These are phyloP conservation scores for Cotesia glomerata DNA, from an alignment of 1,140 invertebrate species.

Conservation along the genomic window DNA sequence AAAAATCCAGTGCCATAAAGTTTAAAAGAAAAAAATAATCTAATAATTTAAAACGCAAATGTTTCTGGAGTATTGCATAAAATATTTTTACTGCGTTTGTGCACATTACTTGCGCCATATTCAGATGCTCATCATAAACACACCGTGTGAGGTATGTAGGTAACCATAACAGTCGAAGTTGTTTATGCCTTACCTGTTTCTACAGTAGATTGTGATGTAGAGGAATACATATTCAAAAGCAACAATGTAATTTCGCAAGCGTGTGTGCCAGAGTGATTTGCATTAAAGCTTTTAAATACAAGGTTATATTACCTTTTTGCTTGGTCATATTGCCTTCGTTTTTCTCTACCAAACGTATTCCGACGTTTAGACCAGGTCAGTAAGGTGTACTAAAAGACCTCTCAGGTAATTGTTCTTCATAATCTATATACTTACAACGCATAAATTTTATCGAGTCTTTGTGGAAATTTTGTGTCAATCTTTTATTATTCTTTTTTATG, in stretches of 20 bases:
- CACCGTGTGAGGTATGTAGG: constrained; percentile 21
- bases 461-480: too few relatives aligned
- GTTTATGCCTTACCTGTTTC: constrained; percentile 20
- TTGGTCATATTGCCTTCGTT: neutral
- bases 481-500: too few relatives aligned
- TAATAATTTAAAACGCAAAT: constrained; percentile 14
- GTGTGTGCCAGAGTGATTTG: constrained; percentile 24
- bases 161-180: constrained; percentile 15
- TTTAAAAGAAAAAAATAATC: neutral
- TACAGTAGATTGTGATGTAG: constrained; percentile 1
- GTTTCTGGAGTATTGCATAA: constrained; percentile 3
- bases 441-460: too few relatives aligned
- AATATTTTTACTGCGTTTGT: constrained; percentile 1
- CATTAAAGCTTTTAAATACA: constrained; percentile 14
- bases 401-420: too few relatives aligned
- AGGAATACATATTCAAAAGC: neutral
- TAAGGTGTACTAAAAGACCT: too few relatives aligned
- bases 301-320: constrained; percentile 8
- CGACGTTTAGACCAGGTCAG: too few relatives aligned
- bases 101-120: constrained; percentile 8
- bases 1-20: too few relatives aligned
- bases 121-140: constrained; percentile 13
- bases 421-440: too few relatives aligned
- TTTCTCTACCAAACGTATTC: too few relatives aligned
- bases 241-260: constrained; percentile 15